Evolutionary conservation across 1,140 invertebrate genomes (phyloP).

Genomic region (Armadillidium nasatum): DNA sequence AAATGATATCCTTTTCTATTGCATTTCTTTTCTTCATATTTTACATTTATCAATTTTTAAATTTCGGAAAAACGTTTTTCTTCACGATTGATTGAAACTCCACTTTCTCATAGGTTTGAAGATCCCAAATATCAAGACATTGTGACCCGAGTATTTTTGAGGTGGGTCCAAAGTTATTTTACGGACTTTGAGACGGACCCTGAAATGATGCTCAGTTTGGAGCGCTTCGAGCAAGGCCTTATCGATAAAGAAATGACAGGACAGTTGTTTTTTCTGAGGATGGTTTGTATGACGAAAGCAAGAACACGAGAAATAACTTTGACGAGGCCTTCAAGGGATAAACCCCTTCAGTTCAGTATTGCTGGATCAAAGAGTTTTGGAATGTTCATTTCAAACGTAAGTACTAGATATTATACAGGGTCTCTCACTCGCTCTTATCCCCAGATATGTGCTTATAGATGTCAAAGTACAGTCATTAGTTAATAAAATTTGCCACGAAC

Average conservation of each 20-base stretch:
- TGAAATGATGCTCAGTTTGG: slow-evolving; percentile 93
- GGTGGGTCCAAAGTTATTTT: slow-evolving; percentile 99
- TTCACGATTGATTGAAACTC: background rate
- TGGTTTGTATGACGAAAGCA: slow-evolving; percentile 94
- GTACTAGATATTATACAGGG: background rate
- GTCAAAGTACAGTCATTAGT: too few relatives aligned
- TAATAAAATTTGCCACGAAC: too few relatives aligned
- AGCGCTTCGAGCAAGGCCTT: slow-evolving; percentile 81
- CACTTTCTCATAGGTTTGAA: slow-evolving; percentile 56
- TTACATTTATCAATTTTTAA: too few relatives aligned
- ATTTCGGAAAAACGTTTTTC: too few relatives aligned
- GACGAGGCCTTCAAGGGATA: slow-evolving; percentile 82
- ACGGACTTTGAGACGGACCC: slow-evolving; percentile 97
- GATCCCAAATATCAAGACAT: slow-evolving; percentile 75
- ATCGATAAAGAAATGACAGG: slow-evolving; percentile 80
- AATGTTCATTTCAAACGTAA: slow-evolving; percentile 86
- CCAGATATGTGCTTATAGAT: too few relatives aligned
- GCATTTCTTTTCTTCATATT: too few relatives aligned
- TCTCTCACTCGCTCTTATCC: background rate
- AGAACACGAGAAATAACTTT: slow-evolving; percentile 83
- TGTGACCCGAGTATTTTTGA: slow-evolving; percentile 86
- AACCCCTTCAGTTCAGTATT: slow-evolving; percentile 87
- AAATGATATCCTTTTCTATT: too few relatives aligned
- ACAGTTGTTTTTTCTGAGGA: slow-evolving; percentile 75
- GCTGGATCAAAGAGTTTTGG: slow-evolving; percentile 85